A percentile compares a stretch with the other conserved stretches of the same genome.
phyloP scores from a whole-genome alignment of 1,140 invertebrate species.

The Platorchestia sp. region DNA sequence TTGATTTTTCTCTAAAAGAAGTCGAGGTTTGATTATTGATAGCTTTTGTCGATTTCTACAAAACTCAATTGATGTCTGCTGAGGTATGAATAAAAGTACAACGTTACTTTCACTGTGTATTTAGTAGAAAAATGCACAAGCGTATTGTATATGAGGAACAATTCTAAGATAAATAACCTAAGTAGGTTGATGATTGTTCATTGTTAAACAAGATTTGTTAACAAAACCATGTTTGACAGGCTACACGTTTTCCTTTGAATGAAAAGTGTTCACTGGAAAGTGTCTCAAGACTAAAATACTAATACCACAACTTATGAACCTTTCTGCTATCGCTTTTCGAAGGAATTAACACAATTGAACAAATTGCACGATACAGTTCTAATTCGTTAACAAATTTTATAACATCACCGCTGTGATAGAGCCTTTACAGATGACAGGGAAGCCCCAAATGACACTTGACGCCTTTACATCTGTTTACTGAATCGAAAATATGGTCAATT shows the following conservation, averaged over 20 bases:
- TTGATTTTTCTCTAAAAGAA: not conserved
- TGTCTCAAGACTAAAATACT: not conserved
- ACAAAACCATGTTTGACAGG: not conserved
- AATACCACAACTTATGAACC: too few relatives aligned
- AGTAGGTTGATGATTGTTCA: not conserved
- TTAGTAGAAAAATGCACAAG: not conserved
- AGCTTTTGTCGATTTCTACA: not conserved
- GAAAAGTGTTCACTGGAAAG: not conserved
- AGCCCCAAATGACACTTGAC: not conserved
- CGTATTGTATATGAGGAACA: not conserved
- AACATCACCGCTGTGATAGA: too few relatives aligned
- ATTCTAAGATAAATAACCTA: not conserved
- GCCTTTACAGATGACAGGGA: too few relatives aligned
- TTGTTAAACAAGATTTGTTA: not conserved
- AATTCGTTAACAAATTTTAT: too few relatives aligned
- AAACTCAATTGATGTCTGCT: not conserved
- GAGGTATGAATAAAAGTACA: not conserved
- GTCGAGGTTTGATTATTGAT: not conserved
- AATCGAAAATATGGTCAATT: not conserved
- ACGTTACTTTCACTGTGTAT: not conserved
- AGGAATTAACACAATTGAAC: too few relatives aligned
- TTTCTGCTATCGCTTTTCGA: too few relatives aligned
- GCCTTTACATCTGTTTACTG: not conserved
- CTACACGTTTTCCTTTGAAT: not conserved
- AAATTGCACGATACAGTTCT: too few relatives aligned